Evolutionary conservation across 2,888 invertebrate species (phyloP), one percentile per base, ranked within the genome.

Genomic region (Lepidochrysops patricia): DNA sequence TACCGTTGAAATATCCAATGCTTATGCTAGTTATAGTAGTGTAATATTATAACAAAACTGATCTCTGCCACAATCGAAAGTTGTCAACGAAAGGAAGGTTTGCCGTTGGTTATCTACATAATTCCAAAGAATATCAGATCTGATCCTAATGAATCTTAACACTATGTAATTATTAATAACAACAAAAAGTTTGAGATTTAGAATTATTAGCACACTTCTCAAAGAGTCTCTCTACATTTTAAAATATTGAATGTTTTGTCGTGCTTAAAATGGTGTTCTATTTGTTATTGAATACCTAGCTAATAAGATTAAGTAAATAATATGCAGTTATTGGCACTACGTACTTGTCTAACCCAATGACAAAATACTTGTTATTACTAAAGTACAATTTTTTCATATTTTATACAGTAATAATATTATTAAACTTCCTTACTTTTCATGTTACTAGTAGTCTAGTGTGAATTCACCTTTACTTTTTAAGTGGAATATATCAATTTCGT

Each of bases 191-290:
- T 82, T 74, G 79, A 88, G 71, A 74, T 86, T 88, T 87, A 89
- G 85, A 87, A 83, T 88, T 88, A 86, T 85, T 89, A 90, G 90
- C 89, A 90, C 89, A 86, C 90, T 90, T 89, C 89, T 89, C 87
- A 88, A 79, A 88, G 87, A 85, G 89, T 89, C 89, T 89, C 89
- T 89, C 89, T 90, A 89, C 88, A 88, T 84, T 89, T 89, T 90
- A 87, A 89, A 86, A 89, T 90, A 89, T 43, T 90, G 80, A 86
- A 90, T 90, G 89, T 90, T 90, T 90, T 89, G 87, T 90, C 90
- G 89, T 90, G 90, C 89, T 90, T 90, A 88, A 88, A 85, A 86
- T 86, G 90, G 90, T 90, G 90, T 90, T 89, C 90, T 89, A 88
- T 89, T 90, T 89, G 89, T 90, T 90, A 89, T 87, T 80, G 89